These are phyloP conservation scores for Trypoxylon attenuatum DNA, from an alignment of 2,888 invertebrate genomes.

Conservation along the genomic window DNA sequence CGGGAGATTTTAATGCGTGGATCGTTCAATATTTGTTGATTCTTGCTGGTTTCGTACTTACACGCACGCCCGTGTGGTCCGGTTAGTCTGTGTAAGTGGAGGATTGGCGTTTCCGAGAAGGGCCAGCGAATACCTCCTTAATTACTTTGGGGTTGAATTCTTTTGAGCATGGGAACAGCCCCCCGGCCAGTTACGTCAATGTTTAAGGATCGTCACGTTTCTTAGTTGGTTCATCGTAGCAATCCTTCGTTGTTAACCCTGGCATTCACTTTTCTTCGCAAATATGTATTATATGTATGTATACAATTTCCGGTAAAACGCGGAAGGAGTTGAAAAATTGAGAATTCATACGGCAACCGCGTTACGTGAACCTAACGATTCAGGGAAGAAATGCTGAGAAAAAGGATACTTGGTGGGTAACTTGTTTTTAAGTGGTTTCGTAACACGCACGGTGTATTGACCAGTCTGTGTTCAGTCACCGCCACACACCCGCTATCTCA, in stretches of 20 bases:
- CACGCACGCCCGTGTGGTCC: slow-evolving; percentile 1
- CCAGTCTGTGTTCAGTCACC: too few species aligned
- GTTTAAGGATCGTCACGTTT: slow-evolving; percentile 1
- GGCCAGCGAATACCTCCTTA: slow-evolving; percentile 27
- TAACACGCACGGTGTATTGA: background rate
- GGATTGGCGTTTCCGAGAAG: slow-evolving; percentile 31
- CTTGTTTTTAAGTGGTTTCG: background rate
- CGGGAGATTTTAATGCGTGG: too few species aligned
- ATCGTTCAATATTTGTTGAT: too few species aligned
- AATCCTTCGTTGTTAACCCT: background rate
- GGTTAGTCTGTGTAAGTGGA: background rate
- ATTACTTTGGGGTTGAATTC: slow-evolving; percentile 34
- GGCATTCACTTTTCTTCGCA: slow-evolving; percentile 15
- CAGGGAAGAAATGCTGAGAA: background rate
- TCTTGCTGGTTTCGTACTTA: too few species aligned
- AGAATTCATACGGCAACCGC: background rate
- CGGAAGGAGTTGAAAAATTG: too few species aligned
- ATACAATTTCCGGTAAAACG: too few species aligned
- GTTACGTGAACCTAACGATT: background rate
- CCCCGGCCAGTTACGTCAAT: slow-evolving; percentile 10
- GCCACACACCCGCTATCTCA: too few species aligned
- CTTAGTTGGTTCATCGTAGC: background rate
- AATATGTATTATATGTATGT: slow-evolving; percentile 7
- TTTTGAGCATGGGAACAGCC: slow-evolving; percentile 31
- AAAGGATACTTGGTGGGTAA: too few species aligned